These are phyloP conservation scores for Helogale parvula DNA, from an alignment of 2,113 vertebrate genomes.

Conservation along the genomic window DNA sequence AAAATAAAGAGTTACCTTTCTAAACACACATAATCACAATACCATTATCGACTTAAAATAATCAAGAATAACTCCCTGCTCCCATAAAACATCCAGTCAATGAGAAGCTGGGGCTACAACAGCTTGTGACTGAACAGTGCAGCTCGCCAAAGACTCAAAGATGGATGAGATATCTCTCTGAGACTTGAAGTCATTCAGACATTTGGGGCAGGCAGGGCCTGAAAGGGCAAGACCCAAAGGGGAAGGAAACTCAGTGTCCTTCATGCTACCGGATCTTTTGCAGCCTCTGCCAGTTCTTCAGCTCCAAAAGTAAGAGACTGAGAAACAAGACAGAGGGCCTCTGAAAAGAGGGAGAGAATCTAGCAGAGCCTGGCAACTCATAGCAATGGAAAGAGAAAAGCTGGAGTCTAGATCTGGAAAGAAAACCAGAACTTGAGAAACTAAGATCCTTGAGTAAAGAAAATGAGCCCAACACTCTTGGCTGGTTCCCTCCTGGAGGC, in stretches of 20 bases:
- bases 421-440: not conserved
- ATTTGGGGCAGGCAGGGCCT: not conserved
- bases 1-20: not conserved
- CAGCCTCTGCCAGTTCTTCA: not conserved
- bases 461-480: not conserved
- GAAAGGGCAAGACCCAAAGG: not conserved
- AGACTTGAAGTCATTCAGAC: not conserved
- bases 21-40: not conserved
- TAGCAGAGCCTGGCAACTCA: not conserved
- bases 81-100: not conserved
- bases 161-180: not conserved
- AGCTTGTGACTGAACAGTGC: not conserved
- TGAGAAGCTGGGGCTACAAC: not conserved
- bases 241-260: not conserved
- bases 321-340: not conserved
- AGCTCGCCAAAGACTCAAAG: not conserved
- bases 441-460: not conserved
- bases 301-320: not conserved
- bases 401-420: not conserved
- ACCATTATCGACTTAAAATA: not conserved
- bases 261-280: not conserved
- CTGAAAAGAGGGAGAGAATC: not conserved
- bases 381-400: not conserved
- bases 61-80: not conserved
- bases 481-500: not conserved